phyloP scores from a whole-genome alignment of 92 coral and sea anemone species.

The Zoanthus solanderi region DNA sequence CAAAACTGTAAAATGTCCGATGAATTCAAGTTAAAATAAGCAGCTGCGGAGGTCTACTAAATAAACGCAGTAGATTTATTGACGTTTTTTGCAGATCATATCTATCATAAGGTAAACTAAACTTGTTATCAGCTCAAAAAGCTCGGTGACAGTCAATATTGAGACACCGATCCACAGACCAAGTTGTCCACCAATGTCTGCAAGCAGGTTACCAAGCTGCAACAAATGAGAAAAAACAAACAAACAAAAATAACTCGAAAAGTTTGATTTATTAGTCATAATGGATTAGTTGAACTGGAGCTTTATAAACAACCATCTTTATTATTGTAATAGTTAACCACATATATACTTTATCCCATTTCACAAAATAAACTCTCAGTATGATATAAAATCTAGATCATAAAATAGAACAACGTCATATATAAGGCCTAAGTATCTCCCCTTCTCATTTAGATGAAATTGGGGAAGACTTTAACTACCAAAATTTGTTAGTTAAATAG shows the following conservation, averaged over 20 bases:
- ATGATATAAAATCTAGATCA: too few species aligned
- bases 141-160: conserved; percentile 3
- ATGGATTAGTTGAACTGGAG: too few species aligned
- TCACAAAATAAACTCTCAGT: too few species aligned
- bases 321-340: too few species aligned
- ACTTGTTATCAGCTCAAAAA: conserved; percentile 1
- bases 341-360: too few species aligned
- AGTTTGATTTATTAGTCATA: too few species aligned
- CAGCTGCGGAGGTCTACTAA: neutral
- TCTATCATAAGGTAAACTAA: neutral
- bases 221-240: neutral
- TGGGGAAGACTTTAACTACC: too few species aligned
- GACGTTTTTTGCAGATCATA: neutral
- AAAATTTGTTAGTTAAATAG: too few species aligned
- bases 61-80: neutral
- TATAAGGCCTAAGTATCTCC: too few species aligned
- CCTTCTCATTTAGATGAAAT: too few species aligned
- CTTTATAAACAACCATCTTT: too few species aligned
- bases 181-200: conserved; percentile 19
- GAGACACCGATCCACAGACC: conserved; percentile 33
- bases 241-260: neutral
- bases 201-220: neutral
- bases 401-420: too few species aligned
- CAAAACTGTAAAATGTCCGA: neutral
- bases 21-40: neutral